A percentile compares a stretch with the other conserved stretches of the same genome.
These are phyloP conservation scores for Malaclemys terrapin DNA, from an alignment of 2,113 vertebrate genomes.

Conservation along the genomic window DNA sequence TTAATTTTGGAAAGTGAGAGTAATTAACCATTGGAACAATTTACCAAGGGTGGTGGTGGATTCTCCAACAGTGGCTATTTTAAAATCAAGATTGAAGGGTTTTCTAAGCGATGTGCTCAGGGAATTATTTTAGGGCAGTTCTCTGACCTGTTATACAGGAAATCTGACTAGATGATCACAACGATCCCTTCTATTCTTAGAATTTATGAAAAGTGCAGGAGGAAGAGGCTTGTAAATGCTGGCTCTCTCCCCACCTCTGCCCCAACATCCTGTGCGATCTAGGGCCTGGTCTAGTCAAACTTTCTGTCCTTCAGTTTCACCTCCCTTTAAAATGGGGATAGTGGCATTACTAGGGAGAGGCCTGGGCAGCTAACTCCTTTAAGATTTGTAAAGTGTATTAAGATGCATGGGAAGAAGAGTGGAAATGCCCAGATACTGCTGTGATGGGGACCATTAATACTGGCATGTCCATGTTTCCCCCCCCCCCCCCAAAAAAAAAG, in stretches of 20 bases:
- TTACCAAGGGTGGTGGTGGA: background rate
- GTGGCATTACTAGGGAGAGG: slow-evolving; percentile 11
- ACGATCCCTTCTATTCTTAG: background rate
- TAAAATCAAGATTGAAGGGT: background rate
- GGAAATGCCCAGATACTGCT: slow-evolving; percentile 56
- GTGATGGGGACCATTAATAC: slow-evolving; percentile 56
- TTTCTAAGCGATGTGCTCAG: background rate
- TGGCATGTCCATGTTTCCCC: background rate
- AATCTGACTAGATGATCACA: background rate
- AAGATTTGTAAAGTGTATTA: slow-evolving; percentile 50
- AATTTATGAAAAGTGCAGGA: background rate
- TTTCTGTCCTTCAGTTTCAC: background rate
- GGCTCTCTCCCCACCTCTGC: fast-evolving
- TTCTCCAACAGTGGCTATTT: background rate
- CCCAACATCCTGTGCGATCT: fast-evolving
- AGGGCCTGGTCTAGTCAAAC: background rate
- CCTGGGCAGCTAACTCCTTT: slow-evolving; percentile 8
- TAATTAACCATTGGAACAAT: background rate
- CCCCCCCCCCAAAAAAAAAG: background rate
- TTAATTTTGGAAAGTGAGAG: background rate
- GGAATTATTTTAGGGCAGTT: background rate
- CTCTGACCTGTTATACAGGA: background rate
- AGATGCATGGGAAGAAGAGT: slow-evolving; percentile 32
- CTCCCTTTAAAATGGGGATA: background rate
- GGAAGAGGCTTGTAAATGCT: background rate